Evolutionary conservation across 2,888 invertebrate species (phyloP).

Genomic region (Acholoe squamosa): DNA sequence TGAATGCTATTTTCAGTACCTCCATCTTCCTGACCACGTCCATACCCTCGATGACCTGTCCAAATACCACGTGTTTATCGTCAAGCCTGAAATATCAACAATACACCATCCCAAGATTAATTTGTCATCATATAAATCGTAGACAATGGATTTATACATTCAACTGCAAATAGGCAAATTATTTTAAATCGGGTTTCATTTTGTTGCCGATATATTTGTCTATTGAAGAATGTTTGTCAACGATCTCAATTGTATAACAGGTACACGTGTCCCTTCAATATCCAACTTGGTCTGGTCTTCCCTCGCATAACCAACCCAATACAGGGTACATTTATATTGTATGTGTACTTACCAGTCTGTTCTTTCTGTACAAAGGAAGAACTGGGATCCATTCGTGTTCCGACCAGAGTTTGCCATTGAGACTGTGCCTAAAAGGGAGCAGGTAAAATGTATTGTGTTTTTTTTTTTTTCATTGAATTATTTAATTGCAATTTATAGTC

Average conservation of each 20-base stretch:
- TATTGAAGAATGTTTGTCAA: not conserved
- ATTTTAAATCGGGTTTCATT: no score
- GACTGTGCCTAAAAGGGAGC: slow-evolving; percentile 87
- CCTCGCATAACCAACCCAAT: no score
- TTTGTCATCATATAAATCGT: not conserved
- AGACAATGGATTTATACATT: no score
- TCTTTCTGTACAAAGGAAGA: slow-evolving; percentile 90
- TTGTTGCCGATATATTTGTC: no score
- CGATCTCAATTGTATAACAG: slow-evolving; percentile 69
- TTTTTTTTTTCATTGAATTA: no score
- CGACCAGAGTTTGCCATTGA: slow-evolving; percentile 99
- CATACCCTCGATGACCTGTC: slow-evolving; percentile 95
- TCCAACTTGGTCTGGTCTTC: no score
- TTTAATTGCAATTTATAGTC: no score
- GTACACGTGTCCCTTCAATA: no score
- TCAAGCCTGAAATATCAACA: slow-evolving; percentile 89
- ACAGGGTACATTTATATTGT: no score
- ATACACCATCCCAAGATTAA: not conserved
- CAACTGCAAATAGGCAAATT: no score
- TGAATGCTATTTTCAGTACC: no score
- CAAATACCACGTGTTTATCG: slow-evolving; percentile 98
- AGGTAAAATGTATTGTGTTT: slow-evolving; percentile 39
- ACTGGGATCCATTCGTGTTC: slow-evolving; percentile 98
- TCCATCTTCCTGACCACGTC: slow-evolving; percentile 97
- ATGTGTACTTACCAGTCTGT: slow-evolving; percentile 89